Conservation (phyloP, 2,113 vertebrate species). For the Lepisosteus osseus region DNA sequence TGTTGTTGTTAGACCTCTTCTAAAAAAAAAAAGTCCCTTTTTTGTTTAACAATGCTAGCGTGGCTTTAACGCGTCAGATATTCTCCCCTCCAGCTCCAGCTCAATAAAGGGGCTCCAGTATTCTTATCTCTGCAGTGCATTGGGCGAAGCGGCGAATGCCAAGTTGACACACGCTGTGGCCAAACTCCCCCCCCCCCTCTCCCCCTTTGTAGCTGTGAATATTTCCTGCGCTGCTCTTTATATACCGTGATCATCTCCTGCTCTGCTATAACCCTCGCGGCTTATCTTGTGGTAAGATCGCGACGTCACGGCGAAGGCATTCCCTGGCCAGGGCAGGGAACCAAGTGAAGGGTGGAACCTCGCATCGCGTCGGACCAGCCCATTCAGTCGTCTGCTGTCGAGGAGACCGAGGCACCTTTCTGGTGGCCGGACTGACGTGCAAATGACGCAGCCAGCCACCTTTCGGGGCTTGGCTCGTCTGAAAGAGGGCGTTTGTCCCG, state of each 20-base stretch:
- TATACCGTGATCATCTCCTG: slow-evolving; percentile 63
- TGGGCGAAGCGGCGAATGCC: slow-evolving; percentile 11
- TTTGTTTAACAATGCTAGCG: too few relatives aligned
- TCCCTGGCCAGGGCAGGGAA: slow-evolving; percentile 74
- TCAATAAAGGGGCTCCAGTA: not conserved
- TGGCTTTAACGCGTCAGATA: not conserved
- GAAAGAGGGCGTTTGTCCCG: too few relatives aligned
- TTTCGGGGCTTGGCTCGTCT: too few relatives aligned
- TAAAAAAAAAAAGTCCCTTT: slow-evolving; percentile 6
- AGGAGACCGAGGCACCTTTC: not conserved
- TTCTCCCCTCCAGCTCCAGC: not conserved
- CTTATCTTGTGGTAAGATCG: slow-evolving; percentile 82
- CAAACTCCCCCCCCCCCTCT: slow-evolving; percentile 44
- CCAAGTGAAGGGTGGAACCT: slow-evolving; percentile 33
- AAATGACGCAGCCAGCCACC: not conserved
- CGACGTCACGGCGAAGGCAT: slow-evolving; percentile 90
- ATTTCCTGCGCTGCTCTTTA: slow-evolving; percentile 62
- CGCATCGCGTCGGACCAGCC: not conserved
- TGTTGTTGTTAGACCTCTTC: slow-evolving; percentile 6
- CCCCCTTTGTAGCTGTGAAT: slow-evolving; percentile 66
- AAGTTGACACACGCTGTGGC: not conserved
- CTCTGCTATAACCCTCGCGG: slow-evolving; percentile 68
- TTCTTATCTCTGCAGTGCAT: not conserved
- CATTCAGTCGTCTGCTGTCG: slow-evolving; percentile 4
- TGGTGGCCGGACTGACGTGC: not conserved